phyloP scores from a whole-genome alignment of 2,888 invertebrate genomes.

The Salpingus planirostris region DNA sequence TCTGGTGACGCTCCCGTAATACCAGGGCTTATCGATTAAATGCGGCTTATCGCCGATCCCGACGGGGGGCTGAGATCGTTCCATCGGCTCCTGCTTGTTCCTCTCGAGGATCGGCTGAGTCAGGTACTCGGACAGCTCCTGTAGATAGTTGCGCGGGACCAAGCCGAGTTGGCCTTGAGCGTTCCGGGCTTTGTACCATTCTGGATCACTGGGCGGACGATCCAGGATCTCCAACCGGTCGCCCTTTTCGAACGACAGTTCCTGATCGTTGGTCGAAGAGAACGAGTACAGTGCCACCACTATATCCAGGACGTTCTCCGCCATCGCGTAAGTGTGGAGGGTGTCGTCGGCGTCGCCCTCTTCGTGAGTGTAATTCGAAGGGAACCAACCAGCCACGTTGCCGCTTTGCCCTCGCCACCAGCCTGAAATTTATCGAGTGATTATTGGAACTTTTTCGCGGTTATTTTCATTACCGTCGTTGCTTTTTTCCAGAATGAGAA shows the following conservation, averaged over 20 bases:
- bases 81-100: slow-evolving; percentile 35
- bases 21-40: slow-evolving; percentile 84
- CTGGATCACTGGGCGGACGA: slow-evolving; percentile 93
- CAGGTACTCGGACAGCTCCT: slow-evolving; percentile 84
- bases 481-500: slow-evolving; percentile 93
- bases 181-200: slow-evolving; percentile 97
- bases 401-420: slow-evolving; percentile 96
- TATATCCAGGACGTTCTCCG: slow-evolving; percentile 90
- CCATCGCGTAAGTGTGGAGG: slow-evolving; percentile 88
- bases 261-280: slow-evolving; percentile 89
- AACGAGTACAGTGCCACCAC: slow-evolving; percentile 93
- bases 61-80: slow-evolving; percentile 32
- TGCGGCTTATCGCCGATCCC: slow-evolving; percentile 53
- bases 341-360: slow-evolving; percentile 81
- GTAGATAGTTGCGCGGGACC: slow-evolving; percentile 91
- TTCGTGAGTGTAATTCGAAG: slow-evolving; percentile 96
- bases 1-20: slow-evolving; percentile 92
- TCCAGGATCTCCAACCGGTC: slow-evolving; percentile 94
- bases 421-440: slow-evolving; percentile 25
- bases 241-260: slow-evolving; percentile 93
- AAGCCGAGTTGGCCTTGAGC: slow-evolving; percentile 86
- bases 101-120: slow-evolving; percentile 69
- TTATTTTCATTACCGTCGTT: slow-evolving; percentile 80
- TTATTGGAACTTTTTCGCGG: too few relatives aligned
- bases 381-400: slow-evolving; percentile 81